Evolutionary conservation across 2,888 invertebrate species (phyloP), one percentile per base, ranked within the genome.

Genomic region (Napeogenes sylphis): DNA sequence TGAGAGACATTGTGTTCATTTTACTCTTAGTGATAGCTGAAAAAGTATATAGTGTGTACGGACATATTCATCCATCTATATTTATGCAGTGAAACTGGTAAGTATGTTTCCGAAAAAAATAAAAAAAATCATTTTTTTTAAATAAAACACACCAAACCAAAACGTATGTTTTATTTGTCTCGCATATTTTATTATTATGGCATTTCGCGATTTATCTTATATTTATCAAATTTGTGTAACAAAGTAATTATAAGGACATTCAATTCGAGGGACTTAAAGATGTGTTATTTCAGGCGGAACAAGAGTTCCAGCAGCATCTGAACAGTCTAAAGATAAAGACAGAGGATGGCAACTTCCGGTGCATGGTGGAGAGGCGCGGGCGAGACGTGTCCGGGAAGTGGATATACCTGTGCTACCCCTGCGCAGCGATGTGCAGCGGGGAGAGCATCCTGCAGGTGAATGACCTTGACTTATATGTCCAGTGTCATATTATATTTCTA

Each of bases 321-420:
- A 80, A 80, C 72, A 88, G 87, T 70, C 82, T 90, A 78, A 87
- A 89, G 83, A 81, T 91, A 73, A 79, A 78, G 61, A 74, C 89
- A 10, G 90, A 91, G 4, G 85, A 92, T 88, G 92, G 87, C 35
- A 78, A 71, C 56, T 68, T 73, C 45, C 82, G 87, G 45, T 74
- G 81, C 62, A 90, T 92, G 84, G 90, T 91, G 77, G 88, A 91
- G 70, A 76, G 90, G 45, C 84, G 83, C 55, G 82, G 81, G 3
- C 83, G 90, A 4, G 90, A 91, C 69, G 74, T 83, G 6, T 80
- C 85, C 10, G 85, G 90, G 65, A 83, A 86, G 64, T 91, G 89
- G 85, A 83, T 85, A 56, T 91, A 91, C 71, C 73, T 90, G 67
- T 92, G 92, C 78, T 91, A 84, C 71, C 90, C 92, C 4, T 92